Base-by-base conservation (phyloP, 2,797 vertebrate species). In the Chelidonichthys spinosus region DNA sequence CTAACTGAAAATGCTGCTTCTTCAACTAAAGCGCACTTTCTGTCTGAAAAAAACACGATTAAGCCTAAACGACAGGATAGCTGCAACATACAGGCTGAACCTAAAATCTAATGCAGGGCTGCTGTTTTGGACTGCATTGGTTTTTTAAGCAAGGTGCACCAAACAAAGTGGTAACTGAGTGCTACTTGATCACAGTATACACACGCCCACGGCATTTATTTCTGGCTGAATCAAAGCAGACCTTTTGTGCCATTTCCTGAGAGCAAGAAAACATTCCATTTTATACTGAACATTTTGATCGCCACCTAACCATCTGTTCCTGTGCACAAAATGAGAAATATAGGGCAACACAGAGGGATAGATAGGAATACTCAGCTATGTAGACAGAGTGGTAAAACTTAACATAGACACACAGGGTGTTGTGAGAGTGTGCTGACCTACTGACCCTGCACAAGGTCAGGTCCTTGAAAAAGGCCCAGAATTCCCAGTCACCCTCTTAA, bases 11-110 rank as follows among this genome's bases (percentile, higher is more conserved):
- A 43, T 1, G 6, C 11, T 47, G n/a, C 55, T 53, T 61, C 43
- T 74, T 58, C 55, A 17, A 63, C 44, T 14, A 17, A 69, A 71
- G 7, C 40, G 69, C 44, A 52, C 39, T 47, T 63, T 50, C 50
- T 37, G n/a, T 32, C 8, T 36, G 9, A 67, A 67, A 72, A 70
- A 25, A 11, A 32, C 6, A 17, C 13, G 43, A 55, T 72, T 40
- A 9, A 50, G 32, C 50, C 56, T 60, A 53, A 81, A 43, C 0
- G 6, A 11, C 11, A 14, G 17, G 6, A 15, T 2, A 5, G 25
- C 7, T n/a, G 11, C 6, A 70, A 49, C n/a, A 37, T 9, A 18
- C 11, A 53, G 33, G 1, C 9, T 8, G 9, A 62, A 9, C 53
- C 8, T n/a, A 5, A 42, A 56, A 39, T 40, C n/a, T 44, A 52